A percentile compares a stretch with the other conserved stretches of the same genome.
phyloP scores from a whole-genome alignment of 1,140 invertebrate species.

The Antheraea mylitta region DNA sequence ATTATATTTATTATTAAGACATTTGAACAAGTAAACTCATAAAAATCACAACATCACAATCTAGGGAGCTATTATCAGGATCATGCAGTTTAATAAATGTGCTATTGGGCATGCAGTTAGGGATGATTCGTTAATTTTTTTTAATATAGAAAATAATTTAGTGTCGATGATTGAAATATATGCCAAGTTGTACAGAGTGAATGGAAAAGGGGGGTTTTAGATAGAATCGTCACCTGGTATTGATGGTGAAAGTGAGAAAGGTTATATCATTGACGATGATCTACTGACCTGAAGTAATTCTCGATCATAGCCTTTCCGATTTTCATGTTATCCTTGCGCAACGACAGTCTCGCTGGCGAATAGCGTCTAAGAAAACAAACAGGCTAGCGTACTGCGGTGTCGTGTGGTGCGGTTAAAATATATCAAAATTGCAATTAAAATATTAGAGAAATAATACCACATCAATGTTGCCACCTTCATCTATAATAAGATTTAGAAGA shows the following conservation, averaged over 20 bases:
- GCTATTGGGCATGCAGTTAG: background rate
- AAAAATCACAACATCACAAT: conserved; percentile 6
- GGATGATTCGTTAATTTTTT: too few species aligned
- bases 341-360: conserved; percentile 87
- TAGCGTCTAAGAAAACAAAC: conserved; percentile 86
- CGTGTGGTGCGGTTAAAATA: conserved; percentile 44
- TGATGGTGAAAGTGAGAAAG: background rate
- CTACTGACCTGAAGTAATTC: conserved; percentile 86
- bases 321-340: conserved; percentile 87
- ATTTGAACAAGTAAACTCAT: too few species aligned
- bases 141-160: too few species aligned
- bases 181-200: too few species aligned
- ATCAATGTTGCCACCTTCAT: background rate
- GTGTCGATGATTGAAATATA: too few species aligned
- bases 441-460: conserved; percentile 26
- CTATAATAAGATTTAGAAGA: too few species aligned
- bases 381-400: conserved; percentile 52
- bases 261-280: conserved; percentile 7
- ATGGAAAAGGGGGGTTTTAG: too few species aligned
- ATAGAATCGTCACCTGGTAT: too few species aligned
- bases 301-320: conserved; percentile 86
- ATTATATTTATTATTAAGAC: too few species aligned
- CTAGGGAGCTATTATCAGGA: background rate
- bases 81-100: background rate
- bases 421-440: conserved; percentile 32